Base-by-base conservation (phyloP, 2,797 vertebrate species). In the Monodelphis domestica region DNA sequence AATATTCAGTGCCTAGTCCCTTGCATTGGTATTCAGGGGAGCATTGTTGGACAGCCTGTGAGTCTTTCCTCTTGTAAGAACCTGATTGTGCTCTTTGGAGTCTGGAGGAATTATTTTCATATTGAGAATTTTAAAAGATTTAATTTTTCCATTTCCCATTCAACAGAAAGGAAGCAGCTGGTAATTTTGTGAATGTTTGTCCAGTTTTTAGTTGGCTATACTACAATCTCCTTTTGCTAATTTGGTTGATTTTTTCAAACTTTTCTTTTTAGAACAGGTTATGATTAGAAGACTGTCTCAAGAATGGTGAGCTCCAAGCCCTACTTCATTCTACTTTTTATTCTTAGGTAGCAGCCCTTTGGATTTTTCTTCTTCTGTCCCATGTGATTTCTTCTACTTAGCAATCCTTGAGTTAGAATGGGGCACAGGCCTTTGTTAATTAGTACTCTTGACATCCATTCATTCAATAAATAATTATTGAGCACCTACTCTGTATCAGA, bases 111-210 rank as follows among this genome's bases (percentile, higher is more conserved):
- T 91, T 96, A 87, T 96, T 97, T 96, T 96, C 91, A 91, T 30
- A 89, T 87, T 89, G 96, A 54, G 33, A 59, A 52, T 51, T 91
- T 63, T 97, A 54, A 96, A 96, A 56, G 30, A 57, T 91, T 96
- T 97, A 90, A 89, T 33, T 95, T 97, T 97, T 92, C 89, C 70
- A 95, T 92, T 96, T 97, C 97, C 95, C 91, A 96, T 28, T 93
- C 95, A 88, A 96, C 95, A 93, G 96, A 96, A 92, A 87, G 94
- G 95, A 96, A 97, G 97, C 95, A 97, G 53, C 93, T 97, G 94
- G 91, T 96, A 96, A 97, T 93, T 92, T 90, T 94, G n/a, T 52
- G 45, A 95, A 92, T 92, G 52, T 53, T 90, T 0, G 92, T 94
- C n/a, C 52, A 95, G 30, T 94, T 95, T 78, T 78, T 95, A 70